Base-by-base conservation (phyloP, 2,113 vertebrate genomes). In the Ranitomeya imitator region DNA sequence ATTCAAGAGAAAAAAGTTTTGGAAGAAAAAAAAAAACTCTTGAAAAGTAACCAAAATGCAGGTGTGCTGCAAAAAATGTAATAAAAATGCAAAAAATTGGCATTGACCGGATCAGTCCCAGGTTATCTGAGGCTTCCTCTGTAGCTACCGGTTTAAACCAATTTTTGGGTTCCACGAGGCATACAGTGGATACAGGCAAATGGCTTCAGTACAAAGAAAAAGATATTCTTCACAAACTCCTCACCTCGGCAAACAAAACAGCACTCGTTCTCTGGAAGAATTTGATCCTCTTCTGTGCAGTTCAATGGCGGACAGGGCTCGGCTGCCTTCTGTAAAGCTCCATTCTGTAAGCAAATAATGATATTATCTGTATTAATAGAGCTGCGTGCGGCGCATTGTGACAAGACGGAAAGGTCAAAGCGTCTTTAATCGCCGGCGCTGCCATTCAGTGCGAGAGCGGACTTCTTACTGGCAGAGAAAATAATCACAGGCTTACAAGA, bases 231-330 rank as follows among this genome's bases (percentile, higher is more conserved):
- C 18, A 19, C 23, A 85, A 69, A 21, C 37, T 78, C 21, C 95
- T 95, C 90, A 99, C 98, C 98, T 97, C 93, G 93, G 83, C 98
- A 99, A 85, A 99, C 97, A 16, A 94, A 96, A 92, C 98, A 99
- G 86, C 98, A 99, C n/a, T 97, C 95, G 91, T 96, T 96, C 90
- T 99, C 97, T 0, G 97, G 97, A 79, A 99, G 91, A 88, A 99
- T 92, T 2, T 96, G 96, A 15, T 99, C 97, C 52, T 90, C 90
- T 85, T 94, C 86, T 1, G 96, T 96, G 92, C 98, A 99, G 95
- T 99, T 98, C 91, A 99, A 90, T 7, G 95, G 93, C 0, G 96
- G 96, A 88, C 98, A 99, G 0, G 90, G 92, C 91, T 97, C 97
- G 10, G 94, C 94, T 21, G 98, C 95, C 93, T 95, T 96, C 84